Conservation (phyloP, 2,888 invertebrate species). For the Sphaerophoria rueppellii region DNA sequence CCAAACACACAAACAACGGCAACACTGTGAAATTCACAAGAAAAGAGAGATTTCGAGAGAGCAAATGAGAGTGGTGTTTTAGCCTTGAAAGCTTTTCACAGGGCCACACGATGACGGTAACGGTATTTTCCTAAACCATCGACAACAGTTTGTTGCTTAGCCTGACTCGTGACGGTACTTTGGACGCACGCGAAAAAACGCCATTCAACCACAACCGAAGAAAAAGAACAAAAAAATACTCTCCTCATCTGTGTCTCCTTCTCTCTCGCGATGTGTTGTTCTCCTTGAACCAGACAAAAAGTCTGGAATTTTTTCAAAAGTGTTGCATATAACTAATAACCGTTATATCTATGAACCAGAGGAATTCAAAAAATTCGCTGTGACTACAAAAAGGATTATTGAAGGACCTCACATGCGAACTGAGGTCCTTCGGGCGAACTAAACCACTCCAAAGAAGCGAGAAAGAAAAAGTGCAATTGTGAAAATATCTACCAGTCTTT, state of each 20-base stretch:
- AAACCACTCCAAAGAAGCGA: not conserved
- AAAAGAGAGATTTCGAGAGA: not conserved
- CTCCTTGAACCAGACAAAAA: slow-evolving; percentile 29
- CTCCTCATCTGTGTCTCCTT: slow-evolving; percentile 15
- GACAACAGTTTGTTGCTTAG: slow-evolving; percentile 82
- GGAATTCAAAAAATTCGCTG: slow-evolving; percentile 22
- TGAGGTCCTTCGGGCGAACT: slow-evolving; percentile 20
- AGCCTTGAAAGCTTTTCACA: slow-evolving; percentile 62
- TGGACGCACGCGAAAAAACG: slow-evolving; percentile 32
- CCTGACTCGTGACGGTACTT: slow-evolving; percentile 78
- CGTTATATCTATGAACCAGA: slow-evolving; percentile 6
- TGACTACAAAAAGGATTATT: not conserved
- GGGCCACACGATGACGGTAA: slow-evolving; percentile 39
- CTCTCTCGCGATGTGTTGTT: not conserved
- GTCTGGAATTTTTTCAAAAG: slow-evolving; percentile 32
- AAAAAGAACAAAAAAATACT: not conserved
- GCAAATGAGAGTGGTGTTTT: slow-evolving; percentile 9
- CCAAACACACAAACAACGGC: slow-evolving; percentile 18
- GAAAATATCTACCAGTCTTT: slow-evolving; percentile 16
- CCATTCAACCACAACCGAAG: slow-evolving; percentile 7
- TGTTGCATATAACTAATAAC: not conserved
- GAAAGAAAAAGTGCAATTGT: not conserved
- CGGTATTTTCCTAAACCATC: slow-evolving; percentile 67
- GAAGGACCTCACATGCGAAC: slow-evolving; percentile 18
- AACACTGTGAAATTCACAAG: slow-evolving; percentile 39